A percentile compares a stretch with the other conserved stretches of the same genome.
These are phyloP conservation scores for Spodoptera frugiperda DNA, from an alignment of 1,140 invertebrate species.

Conservation along the genomic window DNA sequence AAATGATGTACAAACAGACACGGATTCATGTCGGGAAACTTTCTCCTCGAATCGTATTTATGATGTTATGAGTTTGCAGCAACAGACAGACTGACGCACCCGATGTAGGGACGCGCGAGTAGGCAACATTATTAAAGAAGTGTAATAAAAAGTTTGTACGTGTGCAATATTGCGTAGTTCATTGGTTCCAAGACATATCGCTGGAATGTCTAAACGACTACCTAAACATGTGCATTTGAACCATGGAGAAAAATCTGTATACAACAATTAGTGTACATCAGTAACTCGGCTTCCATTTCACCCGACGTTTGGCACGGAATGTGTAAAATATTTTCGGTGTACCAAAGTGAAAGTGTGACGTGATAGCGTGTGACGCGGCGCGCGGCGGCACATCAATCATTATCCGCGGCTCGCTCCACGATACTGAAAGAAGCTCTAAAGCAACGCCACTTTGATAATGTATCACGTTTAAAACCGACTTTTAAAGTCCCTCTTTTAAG, in stretches of 20 bases:
- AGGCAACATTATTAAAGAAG: conserved; percentile 33
- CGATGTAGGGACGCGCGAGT: conserved; percentile 28
- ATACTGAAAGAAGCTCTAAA: conserved; percentile 83
- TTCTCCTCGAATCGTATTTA: conserved; percentile 58
- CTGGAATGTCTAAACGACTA: conserved; percentile 7
- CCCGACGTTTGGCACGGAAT: conserved; percentile 52
- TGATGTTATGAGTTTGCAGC: conserved; percentile 55
- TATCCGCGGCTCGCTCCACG: conserved; percentile 73
- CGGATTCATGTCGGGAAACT: conserved; percentile 61
- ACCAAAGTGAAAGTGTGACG: conserved; percentile 69
- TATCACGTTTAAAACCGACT: conserved; percentile 82
- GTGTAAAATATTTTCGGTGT: conserved; percentile 75
- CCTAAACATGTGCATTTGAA: too few species aligned
- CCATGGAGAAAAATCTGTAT: background rate
- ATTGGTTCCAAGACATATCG: conserved; percentile 6
- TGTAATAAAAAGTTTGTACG: conserved; percentile 22
- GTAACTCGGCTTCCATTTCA: conserved; percentile 49
- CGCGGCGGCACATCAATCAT: conserved; percentile 80
- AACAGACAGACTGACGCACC: conserved; percentile 48
- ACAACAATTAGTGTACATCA: conserved; percentile 40
- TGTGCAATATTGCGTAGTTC: conserved; percentile 14
- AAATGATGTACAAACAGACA: conserved; percentile 64
- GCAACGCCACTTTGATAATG: conserved; percentile 79
- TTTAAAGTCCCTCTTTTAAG: conserved; percentile 70
- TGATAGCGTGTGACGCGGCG: conserved; percentile 68